A percentile compares a stretch with the other conserved stretches of the same genome.
Conservation (phyloP, 2,888 invertebrate genomes). For the Torymus texanus region DNA sequence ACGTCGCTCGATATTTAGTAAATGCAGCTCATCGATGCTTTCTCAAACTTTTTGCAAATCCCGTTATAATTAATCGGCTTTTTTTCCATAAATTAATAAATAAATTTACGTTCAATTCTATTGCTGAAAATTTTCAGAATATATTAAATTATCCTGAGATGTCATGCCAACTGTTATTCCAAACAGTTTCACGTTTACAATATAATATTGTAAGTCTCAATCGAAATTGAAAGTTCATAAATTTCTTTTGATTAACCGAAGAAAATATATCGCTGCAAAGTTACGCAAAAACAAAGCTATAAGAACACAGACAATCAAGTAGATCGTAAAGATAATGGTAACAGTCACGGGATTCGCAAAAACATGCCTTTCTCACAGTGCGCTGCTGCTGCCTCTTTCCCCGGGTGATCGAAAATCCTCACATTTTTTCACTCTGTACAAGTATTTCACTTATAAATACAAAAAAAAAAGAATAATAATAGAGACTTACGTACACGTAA, state of each 20-base stretch:
- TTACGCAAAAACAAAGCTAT: no score
- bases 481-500: constrained; percentile 33
- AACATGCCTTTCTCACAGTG: not conserved
- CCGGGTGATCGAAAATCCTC: constrained; percentile 7
- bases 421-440: constrained; percentile 36
- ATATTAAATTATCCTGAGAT: no score
- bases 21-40: constrained; percentile 63
- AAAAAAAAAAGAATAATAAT: constrained; percentile 24
- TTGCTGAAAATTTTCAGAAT: no score
- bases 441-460: constrained; percentile 35
- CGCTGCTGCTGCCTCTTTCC: constrained; percentile 18
- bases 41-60: constrained; percentile 23
- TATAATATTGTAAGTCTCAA: no score
- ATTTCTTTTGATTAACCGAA: not conserved
- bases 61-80: not conserved
- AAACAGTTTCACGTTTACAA: no score
- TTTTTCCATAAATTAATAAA: no score
- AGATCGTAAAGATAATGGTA: no score
- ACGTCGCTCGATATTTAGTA: constrained; percentile 55
- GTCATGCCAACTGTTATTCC: no score
- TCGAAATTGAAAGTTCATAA: not conserved
- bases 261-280: no score
- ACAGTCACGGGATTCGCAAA: constrained; percentile 15
- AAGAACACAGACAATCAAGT: no score
- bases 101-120: no score